Evolutionary conservation across 2,888 invertebrate species (phyloP).

Genomic region (Lochmaea capreae): DNA sequence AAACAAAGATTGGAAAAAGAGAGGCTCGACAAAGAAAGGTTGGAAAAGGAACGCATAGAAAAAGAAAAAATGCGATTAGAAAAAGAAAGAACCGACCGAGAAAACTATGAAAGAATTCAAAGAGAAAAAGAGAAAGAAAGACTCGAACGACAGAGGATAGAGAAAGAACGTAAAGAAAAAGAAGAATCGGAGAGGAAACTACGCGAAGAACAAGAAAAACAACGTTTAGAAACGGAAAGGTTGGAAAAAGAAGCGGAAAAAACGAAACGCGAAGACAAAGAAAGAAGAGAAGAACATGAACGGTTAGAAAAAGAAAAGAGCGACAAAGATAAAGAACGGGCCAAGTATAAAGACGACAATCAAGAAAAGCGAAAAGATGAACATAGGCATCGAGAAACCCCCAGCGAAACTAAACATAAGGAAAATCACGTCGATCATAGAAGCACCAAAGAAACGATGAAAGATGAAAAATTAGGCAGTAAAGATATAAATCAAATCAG

Average conservation of each 20-base stretch:
- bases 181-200: conserved; percentile 59
- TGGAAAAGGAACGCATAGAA: conserved; percentile 62
- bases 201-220: conserved; percentile 54
- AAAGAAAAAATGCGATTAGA: conserved; percentile 57
- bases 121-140: conserved; percentile 65
- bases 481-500: conserved; percentile 50
- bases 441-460: conserved; percentile 65
- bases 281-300: conserved; percentile 59
- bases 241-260: conserved; percentile 45
- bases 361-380: conserved; percentile 67
- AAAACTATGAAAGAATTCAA: conserved; percentile 60
- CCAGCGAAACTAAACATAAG: conserved; percentile 62
- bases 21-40: conserved; percentile 62
- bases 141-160: conserved; percentile 58
- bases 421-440: conserved; percentile 62
- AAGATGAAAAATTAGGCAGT: conserved; percentile 58
- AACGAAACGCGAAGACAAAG: conserved; percentile 56
- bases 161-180: conserved; percentile 47
- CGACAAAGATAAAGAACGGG: conserved; percentile 60
- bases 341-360: conserved; percentile 62
- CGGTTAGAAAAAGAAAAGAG: conserved; percentile 59
- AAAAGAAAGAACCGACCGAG: conserved; percentile 61
- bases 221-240: conserved; percentile 48
- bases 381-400: conserved; percentile 68
- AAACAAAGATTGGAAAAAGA: conserved; percentile 64